Evolutionary conservation across 2,113 vertebrate genomes (phyloP).

Genomic region (Protobothrops flavoviridis): DNA sequence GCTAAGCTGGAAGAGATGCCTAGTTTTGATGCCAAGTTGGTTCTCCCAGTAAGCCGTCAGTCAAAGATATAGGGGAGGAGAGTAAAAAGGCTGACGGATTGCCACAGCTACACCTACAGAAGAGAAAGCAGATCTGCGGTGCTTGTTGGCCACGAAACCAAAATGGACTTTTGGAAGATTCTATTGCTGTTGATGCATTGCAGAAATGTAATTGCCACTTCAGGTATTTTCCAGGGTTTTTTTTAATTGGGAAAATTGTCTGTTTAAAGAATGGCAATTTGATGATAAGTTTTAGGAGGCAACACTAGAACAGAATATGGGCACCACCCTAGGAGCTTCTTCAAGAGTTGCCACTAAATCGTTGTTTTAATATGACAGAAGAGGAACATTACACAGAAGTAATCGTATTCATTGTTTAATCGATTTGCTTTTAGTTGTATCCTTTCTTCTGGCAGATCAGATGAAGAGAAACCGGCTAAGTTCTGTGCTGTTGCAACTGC

Average conservation of each 20-base stretch:
- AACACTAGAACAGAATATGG: background rate
- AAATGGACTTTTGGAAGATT: constrained; percentile 5
- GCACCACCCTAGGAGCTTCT: background rate
- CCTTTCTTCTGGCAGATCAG: background rate
- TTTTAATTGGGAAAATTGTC: background rate
- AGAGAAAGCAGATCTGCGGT: background rate
- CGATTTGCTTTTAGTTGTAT: background rate
- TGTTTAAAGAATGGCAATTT: background rate
- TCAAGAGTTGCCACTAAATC: background rate
- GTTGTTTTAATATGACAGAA: background rate
- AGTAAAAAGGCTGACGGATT: background rate
- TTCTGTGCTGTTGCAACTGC: background rate
- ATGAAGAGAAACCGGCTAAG: background rate
- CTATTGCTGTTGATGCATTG: background rate
- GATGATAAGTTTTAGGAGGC: background rate
- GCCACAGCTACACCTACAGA: background rate
- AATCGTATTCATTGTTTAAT: background rate
- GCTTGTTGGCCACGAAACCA: too few relatives aligned
- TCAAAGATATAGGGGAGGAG: constrained; percentile 3
- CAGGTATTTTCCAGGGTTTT: background rate
- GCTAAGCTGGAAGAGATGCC: background rate
- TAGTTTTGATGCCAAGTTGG: background rate
- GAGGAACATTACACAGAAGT: background rate
- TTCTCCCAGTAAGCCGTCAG: background rate
- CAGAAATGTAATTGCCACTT: background rate